Conservation (phyloP, 1,140 invertebrate species). For the Acromyrmex charruanus region DNA sequence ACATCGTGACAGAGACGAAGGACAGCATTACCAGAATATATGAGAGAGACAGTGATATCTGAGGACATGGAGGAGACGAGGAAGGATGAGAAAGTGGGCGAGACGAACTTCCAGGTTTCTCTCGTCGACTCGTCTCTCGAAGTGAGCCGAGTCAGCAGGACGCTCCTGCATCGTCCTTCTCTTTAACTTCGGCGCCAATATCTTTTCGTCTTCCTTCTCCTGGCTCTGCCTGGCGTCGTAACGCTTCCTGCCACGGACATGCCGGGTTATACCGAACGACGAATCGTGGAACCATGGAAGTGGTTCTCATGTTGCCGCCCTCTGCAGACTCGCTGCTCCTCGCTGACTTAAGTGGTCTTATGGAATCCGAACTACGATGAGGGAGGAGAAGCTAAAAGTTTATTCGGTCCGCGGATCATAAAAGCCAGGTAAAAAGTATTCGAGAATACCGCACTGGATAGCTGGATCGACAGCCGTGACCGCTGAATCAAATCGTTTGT, state of each 20-base stretch:
- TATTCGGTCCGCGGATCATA: conserved; percentile 38
- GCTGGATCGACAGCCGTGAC: conserved; percentile 8
- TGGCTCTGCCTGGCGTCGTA: conserved; percentile 43
- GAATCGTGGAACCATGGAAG: conserved; percentile 48
- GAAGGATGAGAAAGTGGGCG: conserved; percentile 20
- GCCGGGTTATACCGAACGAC: conserved; percentile 25
- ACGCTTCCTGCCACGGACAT: conserved; percentile 60
- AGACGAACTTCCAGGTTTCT: conserved; percentile 64
- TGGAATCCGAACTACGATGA: conserved; percentile 33
- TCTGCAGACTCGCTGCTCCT: conserved; percentile 41
- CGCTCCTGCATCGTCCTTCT: conserved; percentile 43
- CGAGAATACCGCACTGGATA: background rate
- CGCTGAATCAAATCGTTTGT: conserved; percentile 38
- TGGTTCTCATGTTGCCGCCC: conserved; percentile 50
- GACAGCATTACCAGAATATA: conserved; percentile 23
- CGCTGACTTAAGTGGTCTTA: conserved; percentile 62
- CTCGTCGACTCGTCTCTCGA: conserved; percentile 62
- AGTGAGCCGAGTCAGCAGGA: conserved; percentile 73
- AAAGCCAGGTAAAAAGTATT: conserved; percentile 48
- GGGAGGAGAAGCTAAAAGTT: conserved; percentile 51
- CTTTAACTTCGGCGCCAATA: conserved; percentile 72
- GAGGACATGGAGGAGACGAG: background rate
- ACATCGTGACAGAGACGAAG: conserved; percentile 53
- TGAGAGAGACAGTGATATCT: conserved; percentile 38
- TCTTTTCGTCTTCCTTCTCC: conserved; percentile 67